Base-by-base conservation (phyloP, 1,140 invertebrate species). In the Calephelis nemesis region DNA sequence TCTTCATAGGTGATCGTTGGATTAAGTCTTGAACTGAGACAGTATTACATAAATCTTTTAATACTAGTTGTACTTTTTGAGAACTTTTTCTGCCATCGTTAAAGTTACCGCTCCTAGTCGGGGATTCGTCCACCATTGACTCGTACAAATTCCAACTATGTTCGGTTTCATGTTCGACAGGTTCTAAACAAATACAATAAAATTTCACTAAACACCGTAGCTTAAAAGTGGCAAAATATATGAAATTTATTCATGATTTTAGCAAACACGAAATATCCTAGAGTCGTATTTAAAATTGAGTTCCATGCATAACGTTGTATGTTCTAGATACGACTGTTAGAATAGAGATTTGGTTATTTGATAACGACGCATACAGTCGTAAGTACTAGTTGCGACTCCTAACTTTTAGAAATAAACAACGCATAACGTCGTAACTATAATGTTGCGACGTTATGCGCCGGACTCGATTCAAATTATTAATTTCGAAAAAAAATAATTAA, bases 221-320 rank as follows among this genome's bases (percentile, higher is more conserved):
- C 11, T 8, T 40, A 45, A n/a, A 15, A 45, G 6, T n/a, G 30
- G 60, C 13, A 45, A 7, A 62, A 62, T 42, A 62, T 45, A 62
- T 62, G 1, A 40, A n/a, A 42, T 62, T 62, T 42, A n/a, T 45
- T 62, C 15, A 54, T 19, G 15, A 4, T 54, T 54, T 54, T 54
- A 19, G 50, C 13, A 54, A 54, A 19, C 30, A 54, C 15, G 30
- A 8, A 54, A 62, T 62, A 10, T 40, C 60, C 13, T 62, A 42
- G n/a, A 40, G 42, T 62, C 60, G 39, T 42, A 62, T 42, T 42
- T 42, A n/a, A 42, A 11, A 42, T 42, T 42, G 12, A 42, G n/a
- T 45, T 45, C 60, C 5, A 62, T 13, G 60, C 60, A 40, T 62
- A 62, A 42, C 30, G 60, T 40, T 62, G 60, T 62, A 62, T 40